Evolutionary conservation across 2,113 vertebrate species (phyloP).

Genomic region (Dipodomys ordii): DNA sequence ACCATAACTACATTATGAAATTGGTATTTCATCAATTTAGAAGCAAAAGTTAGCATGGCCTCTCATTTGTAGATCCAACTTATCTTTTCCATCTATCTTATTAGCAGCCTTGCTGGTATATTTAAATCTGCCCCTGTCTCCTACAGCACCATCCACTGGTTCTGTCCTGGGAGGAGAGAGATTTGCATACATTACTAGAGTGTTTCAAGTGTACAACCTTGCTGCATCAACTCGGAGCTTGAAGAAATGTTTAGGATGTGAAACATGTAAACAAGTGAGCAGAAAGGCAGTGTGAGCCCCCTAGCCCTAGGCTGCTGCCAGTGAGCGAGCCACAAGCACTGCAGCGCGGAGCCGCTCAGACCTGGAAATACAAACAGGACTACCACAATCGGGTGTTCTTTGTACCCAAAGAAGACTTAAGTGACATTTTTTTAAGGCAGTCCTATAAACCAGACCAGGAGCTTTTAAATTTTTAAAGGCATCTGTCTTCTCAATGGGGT

Average conservation of each 20-base stretch:
- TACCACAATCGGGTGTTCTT: neutral
- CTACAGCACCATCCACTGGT: neutral
- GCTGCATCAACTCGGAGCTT: neutral
- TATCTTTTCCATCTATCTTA: neutral
- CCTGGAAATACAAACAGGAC: neutral
- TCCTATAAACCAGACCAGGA: neutral
- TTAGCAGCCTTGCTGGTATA: neutral
- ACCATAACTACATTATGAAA: neutral
- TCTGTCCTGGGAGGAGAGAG: neutral
- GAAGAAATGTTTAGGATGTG: neutral
- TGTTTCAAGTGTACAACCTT: too few species aligned
- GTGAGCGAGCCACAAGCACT: too few species aligned
- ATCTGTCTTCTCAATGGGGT: neutral
- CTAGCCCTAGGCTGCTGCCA: too few species aligned
- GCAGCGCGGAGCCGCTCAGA: too few species aligned
- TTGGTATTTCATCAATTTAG: neutral
- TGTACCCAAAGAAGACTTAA: neutral
- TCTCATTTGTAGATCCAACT: neutral
- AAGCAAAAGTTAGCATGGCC: neutral
- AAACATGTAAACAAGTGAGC: neutral
- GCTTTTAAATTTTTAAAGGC: neutral
- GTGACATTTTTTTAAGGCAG: neutral
- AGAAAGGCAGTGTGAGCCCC: neutral
- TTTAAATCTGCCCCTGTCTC: neutral
- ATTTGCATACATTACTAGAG: neutral